Evolutionary conservation across 2,888 invertebrate genomes (phyloP).

Genomic region (Hypena proboscidalis): DNA sequence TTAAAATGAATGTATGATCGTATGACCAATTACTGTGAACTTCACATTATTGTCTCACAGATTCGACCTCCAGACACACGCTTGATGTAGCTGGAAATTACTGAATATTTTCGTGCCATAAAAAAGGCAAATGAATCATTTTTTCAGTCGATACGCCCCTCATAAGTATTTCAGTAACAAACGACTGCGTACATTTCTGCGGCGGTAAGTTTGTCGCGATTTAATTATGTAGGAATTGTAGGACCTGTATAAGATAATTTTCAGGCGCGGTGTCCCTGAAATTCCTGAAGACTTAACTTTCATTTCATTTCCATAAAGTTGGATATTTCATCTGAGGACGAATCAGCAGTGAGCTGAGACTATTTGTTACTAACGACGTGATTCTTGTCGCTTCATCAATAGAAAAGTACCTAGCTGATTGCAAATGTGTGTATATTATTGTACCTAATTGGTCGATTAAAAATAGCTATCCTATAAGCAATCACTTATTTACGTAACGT

Average conservation of each 20-base stretch:
- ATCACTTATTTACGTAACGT: too few relatives aligned
- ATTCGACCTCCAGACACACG: constrained; percentile 36
- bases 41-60: constrained; percentile 37
- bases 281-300: constrained; percentile 62
- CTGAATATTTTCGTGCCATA: constrained; percentile 16
- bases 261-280: constrained; percentile 45
- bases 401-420: too few relatives aligned
- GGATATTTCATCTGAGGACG: too few relatives aligned
- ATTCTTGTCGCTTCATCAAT: too few relatives aligned
- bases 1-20: constrained; percentile 57
- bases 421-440: too few relatives aligned
- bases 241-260: too few relatives aligned
- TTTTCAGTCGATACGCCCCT: constrained; percentile 8
- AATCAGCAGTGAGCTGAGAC: too few relatives aligned
- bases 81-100: constrained; percentile 16
- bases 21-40: constrained; percentile 65
- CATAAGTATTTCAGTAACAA: constrained; percentile 14
- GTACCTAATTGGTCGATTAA: too few relatives aligned
- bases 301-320: constrained; percentile 35
- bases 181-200: constrained; percentile 18
- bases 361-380: too few relatives aligned
- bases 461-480: too few relatives aligned
- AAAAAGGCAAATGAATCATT: constrained; percentile 16
- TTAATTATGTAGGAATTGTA: constrained; percentile 68
- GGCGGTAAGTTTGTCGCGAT: constrained; percentile 33